Base-by-base conservation (phyloP, 2,797 vertebrate genomes). In the Caiman crocodilus region DNA sequence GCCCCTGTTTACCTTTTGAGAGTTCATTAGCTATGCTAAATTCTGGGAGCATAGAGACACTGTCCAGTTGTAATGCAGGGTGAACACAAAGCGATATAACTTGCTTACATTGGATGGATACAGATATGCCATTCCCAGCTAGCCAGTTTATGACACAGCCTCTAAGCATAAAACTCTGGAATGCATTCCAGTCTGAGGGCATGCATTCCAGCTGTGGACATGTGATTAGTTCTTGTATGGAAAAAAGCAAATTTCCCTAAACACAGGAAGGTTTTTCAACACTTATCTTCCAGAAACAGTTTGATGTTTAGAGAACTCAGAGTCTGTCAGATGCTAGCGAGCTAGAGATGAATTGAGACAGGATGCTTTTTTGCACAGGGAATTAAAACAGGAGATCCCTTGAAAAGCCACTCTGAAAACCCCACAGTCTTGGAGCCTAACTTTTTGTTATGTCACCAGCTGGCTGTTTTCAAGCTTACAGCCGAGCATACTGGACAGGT, bases 1-100 rank as follows among this genome's bases (percentile, higher is more conserved):
- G 78, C 80, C 80, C 63, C 55, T 78, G 90, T 59, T 93, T 93
- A 85, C n/a, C 88, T 96, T 94, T 89, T 95, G 94, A 2, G 74
- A 61, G 23, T 60, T 1, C 3, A 74, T 76, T 50, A 80, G 50
- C 67, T 50, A 16, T 79, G 90, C 81, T 69, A 92, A 32, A 15
- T 7, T 64, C 75, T 57, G 78, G 82, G 67, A 76, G 71, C 1
- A 42, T 28, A 35, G 15, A 18, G 67, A 15, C 25, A 55, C 69
- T 73, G 23, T 73, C 7, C 60, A 35, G 64, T 61, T 17, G 76
- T 60, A 78, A 56, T 0, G 14, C 59, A 1, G 5, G 79, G 61
- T 26, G 59, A 77, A 64, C 0, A 10, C 61, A 5, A 7, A 56
- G n/a, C 30, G 7, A 67, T 0, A 0, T 26, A 14, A 79, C 0